Evolutionary conservation across 2,113 vertebrate species (phyloP).

Genomic region (Xyrauchen texanus): DNA sequence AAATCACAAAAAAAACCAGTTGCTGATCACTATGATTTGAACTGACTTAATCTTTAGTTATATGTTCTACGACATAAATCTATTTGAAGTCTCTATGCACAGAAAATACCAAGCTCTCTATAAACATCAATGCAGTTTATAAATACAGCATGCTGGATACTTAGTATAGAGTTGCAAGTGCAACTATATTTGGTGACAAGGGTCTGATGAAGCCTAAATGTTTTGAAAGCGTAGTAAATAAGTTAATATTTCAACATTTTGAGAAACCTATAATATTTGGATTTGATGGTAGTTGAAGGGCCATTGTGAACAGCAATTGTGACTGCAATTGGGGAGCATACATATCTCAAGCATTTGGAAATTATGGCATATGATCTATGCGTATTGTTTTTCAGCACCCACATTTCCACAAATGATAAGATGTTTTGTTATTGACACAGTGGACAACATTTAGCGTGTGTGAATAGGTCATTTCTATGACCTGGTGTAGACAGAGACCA

Average conservation of each 20-base stretch:
- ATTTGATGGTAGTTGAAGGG: background rate
- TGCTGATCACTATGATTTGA: no score
- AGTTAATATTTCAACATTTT: no score
- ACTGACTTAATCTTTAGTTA: no score
- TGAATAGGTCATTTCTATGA: background rate
- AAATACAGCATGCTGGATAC: conserved; percentile 24
- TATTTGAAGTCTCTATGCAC: background rate
- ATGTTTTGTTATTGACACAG: background rate
- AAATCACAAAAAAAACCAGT: no score
- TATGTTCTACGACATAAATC: background rate
- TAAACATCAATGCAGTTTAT: background rate
- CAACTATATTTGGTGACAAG: conserved; percentile 14
- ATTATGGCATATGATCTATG: background rate
- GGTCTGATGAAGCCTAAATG: background rate
- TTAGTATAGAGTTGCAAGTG: background rate
- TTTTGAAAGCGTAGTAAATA: background rate
- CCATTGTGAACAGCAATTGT: background rate
- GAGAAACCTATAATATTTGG: background rate
- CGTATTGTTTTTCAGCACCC: no score
- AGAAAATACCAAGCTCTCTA: background rate
- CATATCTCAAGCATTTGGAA: background rate
- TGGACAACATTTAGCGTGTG: no score
- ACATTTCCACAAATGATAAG: no score
- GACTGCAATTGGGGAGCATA: no score
- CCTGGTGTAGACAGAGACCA: background rate